Conservation (phyloP, 2,888 invertebrate species). For the Melipona beecheii region DNA sequence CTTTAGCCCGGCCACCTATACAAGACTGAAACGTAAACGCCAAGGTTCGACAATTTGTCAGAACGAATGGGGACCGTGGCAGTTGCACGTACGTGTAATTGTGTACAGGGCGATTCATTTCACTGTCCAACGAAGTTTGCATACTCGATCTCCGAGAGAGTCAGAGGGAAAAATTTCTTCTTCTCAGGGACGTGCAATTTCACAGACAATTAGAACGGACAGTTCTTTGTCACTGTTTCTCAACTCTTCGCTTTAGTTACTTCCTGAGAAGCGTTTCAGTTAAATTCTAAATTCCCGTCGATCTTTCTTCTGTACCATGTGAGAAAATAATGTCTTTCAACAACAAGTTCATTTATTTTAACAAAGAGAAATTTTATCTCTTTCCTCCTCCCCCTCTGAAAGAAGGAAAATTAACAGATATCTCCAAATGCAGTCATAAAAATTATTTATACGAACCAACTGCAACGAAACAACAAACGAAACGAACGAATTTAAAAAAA, state of each 20-base stretch:
- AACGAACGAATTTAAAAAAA: not conserved
- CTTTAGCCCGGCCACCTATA: conserved; percentile 63
- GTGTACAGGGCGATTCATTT: conserved; percentile 42
- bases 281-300: not conserved
- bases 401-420: not conserved
- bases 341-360: no score
- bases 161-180: not conserved
- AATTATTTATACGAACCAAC: not conserved
- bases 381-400: no score
- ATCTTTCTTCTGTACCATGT: not conserved
- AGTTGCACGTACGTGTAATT: conserved; percentile 19
- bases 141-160: not conserved
- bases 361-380: no score
- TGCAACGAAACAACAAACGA: no score
- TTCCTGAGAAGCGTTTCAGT: not conserved
- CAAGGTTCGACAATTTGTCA: conserved; percentile 71
- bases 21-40: conserved; percentile 52
- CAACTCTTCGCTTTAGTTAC: not conserved
- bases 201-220: not conserved
- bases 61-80: conserved; percentile 28
- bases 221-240: no score
- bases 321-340: no score
- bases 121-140: conserved; percentile 26
- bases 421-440: not conserved
- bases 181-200: not conserved